These are phyloP conservation scores for Bombyx huttoni DNA, from an alignment of 2,888 invertebrate species.

Conservation along the genomic window DNA sequence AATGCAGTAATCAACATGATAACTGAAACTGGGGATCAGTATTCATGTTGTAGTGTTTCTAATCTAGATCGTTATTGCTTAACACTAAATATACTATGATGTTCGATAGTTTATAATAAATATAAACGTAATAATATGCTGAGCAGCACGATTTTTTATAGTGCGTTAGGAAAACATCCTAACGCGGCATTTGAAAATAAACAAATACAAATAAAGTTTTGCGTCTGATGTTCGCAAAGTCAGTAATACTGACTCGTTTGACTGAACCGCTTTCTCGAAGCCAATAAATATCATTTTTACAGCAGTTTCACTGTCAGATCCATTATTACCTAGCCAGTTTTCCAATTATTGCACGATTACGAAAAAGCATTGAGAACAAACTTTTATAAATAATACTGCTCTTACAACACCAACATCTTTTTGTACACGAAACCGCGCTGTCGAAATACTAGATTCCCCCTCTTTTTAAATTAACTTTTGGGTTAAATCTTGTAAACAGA, in stretches of 20 bases:
- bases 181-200: too few relatives aligned
- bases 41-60: too few relatives aligned
- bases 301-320: background rate
- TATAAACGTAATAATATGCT: too few relatives aligned
- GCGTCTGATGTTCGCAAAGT: background rate
- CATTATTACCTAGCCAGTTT: background rate
- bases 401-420: background rate
- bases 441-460: background rate
- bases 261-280: background rate
- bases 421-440: background rate
- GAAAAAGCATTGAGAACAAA: background rate
- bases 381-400: background rate
- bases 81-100: too few relatives aligned
- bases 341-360: background rate
- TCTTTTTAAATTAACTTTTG: background rate
- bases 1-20: too few relatives aligned
- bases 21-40: too few relatives aligned
- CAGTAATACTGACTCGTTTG: background rate
- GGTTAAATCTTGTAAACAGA: background rate
- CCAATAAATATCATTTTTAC: background rate
- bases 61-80: too few relatives aligned
- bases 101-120: too few relatives aligned
- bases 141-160: too few relatives aligned
- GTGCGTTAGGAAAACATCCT: too few relatives aligned
- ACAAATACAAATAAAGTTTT: too few relatives aligned